phyloP scores from a whole-genome alignment of 2,113 vertebrate genomes.

The Chloropsis hardwickii region DNA sequence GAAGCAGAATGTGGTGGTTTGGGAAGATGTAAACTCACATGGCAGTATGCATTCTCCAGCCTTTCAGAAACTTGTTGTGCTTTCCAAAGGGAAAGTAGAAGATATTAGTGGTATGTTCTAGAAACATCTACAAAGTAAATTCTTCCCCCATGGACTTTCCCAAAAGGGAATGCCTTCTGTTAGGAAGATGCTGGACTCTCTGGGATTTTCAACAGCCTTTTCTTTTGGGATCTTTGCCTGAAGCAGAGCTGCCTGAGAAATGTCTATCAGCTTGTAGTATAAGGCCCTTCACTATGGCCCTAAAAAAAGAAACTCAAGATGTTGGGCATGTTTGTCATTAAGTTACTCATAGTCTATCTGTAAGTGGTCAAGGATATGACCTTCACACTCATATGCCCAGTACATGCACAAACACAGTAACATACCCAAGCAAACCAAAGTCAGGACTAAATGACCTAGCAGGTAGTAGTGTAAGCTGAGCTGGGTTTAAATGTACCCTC shows the following conservation, averaged over 20 bases:
- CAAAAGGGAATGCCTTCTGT: background rate
- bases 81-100: background rate
- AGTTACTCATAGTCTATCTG: background rate
- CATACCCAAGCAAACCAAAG: background rate
- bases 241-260: background rate
- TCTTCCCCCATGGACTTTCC: background rate
- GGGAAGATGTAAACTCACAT: background rate
- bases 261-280: background rate
- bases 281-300: background rate
- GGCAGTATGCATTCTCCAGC: background rate
- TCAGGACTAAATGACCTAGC: background rate
- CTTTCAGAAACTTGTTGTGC: background rate
- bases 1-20: background rate
- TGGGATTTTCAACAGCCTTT: background rate
- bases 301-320: background rate
- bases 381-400: background rate
- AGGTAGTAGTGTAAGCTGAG: background rate
- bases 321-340: background rate
- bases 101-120: background rate
- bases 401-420: background rate
- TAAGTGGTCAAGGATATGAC: background rate
- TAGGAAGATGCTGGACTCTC: background rate
- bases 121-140: background rate
- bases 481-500: accelerated
- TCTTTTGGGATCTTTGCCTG: background rate